Percentiles rank a stretch among this genome's conserved stretches.
Conservation (phyloP, 2,888 invertebrate genomes). For the Chymomyza caudatula region DNA sequence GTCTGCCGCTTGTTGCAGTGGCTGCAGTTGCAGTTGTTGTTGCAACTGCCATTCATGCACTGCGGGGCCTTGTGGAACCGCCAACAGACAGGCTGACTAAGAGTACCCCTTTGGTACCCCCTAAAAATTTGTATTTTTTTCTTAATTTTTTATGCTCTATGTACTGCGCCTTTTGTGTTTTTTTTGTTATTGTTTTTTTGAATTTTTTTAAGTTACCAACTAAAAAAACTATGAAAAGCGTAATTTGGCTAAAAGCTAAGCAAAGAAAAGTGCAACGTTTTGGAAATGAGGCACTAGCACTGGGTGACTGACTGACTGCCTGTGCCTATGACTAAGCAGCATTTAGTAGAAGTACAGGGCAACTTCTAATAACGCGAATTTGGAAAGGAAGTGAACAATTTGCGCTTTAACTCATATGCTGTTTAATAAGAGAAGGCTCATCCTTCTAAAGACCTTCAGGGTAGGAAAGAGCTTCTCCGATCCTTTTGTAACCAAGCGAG, state of each 20-base stretch:
- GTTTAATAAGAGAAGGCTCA: too few relatives aligned
- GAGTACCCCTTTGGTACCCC: neutral
- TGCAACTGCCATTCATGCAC: neutral
- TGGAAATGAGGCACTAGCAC: constrained; percentile 30
- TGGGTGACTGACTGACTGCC: neutral
- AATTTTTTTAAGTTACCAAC: constrained; percentile 28
- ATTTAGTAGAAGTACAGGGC: neutral
- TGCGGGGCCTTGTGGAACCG: neutral
- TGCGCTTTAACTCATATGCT: too few relatives aligned
- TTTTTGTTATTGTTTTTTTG: constrained; percentile 34
- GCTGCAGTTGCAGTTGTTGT: neutral
- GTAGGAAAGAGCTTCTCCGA: too few relatives aligned
- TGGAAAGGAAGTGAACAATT: too few relatives aligned
- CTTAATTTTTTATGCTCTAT: neutral
- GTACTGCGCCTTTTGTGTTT: constrained; percentile 20
- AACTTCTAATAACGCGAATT: neutral
- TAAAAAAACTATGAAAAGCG: neutral
- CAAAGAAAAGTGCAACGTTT: constrained; percentile 55
- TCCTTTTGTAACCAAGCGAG: too few relatives aligned
- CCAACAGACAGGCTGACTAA: neutral
- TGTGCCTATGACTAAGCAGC: constrained; percentile 22
- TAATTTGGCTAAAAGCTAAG: constrained; percentile 63
- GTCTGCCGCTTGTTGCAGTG: neutral
- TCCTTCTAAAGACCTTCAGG: too few relatives aligned
- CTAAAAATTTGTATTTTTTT: neutral